phyloP scores from a whole-genome alignment of 2,797 vertebrate species.

The Enteromius trimaculatus region DNA sequence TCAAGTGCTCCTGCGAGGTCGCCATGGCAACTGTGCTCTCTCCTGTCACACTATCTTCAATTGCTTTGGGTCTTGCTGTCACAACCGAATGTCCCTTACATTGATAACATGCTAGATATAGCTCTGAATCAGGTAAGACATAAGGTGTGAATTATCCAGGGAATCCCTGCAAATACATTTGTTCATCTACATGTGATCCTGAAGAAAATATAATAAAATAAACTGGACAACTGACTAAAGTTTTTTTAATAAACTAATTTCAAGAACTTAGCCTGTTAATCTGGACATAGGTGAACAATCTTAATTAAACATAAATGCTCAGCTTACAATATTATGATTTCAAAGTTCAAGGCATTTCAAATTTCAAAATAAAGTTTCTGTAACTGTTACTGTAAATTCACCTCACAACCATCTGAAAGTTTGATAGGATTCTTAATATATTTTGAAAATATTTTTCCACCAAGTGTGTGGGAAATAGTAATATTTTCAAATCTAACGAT shows the following conservation, averaged over 20 bases:
- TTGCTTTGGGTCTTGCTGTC: slow-evolving; percentile 78
- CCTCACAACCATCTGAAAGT: neutral
- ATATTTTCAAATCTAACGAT: neutral
- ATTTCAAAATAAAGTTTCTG: neutral
- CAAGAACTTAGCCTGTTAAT: neutral
- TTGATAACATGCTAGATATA: slow-evolving; percentile 59
- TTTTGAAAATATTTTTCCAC: neutral
- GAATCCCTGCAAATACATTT: neutral
- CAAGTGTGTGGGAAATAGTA: neutral
- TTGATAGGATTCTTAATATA: neutral
- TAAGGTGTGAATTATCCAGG: neutral
- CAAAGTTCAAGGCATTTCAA: neutral
- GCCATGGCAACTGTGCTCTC: slow-evolving; percentile 89
- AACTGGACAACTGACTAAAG: neutral
- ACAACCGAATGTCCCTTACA: slow-evolving; percentile 71
- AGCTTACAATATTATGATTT: neutral
- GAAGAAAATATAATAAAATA: neutral
- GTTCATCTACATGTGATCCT: neutral
- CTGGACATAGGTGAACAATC: neutral
- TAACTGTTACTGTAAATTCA: neutral
- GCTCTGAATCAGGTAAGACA: slow-evolving; percentile 38
- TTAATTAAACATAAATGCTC: neutral
- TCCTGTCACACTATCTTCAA: slow-evolving; percentile 80
- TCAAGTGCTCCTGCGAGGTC: slow-evolving; percentile 87
- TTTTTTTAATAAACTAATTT: neutral